Conservation (phyloP, 1,140 invertebrate species). For the Scylla paramamosain region DNA sequence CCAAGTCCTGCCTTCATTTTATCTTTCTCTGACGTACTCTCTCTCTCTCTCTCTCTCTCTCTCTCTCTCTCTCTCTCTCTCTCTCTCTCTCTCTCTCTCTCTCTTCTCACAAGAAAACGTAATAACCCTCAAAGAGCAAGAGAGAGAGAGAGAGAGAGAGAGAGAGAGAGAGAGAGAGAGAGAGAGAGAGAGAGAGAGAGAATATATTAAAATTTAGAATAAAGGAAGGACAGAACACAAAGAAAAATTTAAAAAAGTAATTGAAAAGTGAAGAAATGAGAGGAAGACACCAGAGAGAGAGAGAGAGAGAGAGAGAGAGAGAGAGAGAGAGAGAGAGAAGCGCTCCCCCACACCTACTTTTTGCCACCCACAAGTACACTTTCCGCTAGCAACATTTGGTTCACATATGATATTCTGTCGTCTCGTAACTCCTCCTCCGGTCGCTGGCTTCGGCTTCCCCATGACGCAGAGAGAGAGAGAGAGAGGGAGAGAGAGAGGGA, state of each 20-base stretch:
- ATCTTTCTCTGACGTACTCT: neutral
- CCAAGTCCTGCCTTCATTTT: neutral
- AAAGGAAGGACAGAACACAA: no score
- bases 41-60: neutral
- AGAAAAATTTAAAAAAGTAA: no score
- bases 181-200: slow-evolving; percentile 32
- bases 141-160: slow-evolving; percentile 51
- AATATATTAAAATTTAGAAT: neutral
- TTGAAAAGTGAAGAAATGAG: no score
- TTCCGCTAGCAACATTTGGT: slow-evolving; percentile 62
- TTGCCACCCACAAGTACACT: neutral
- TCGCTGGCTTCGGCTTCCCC: slow-evolving; percentile 29
- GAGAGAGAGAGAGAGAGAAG: slow-evolving; percentile 44
- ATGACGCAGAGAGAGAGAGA: slow-evolving; percentile 38
- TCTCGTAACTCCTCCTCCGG: neutral
- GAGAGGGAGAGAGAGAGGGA: slow-evolving; percentile 48
- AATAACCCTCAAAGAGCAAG: neutral
- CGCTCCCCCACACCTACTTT: slow-evolving; percentile 34
- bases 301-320: slow-evolving; percentile 36
- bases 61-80: neutral
- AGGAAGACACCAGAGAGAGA: neutral
- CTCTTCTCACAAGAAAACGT: neutral
- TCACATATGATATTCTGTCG: slow-evolving; percentile 33
- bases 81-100: slow-evolving; percentile 13
- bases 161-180: slow-evolving; percentile 52